Percentiles rank a stretch among this genome's conserved stretches.
Conservation (phyloP, 1,140 invertebrate species). For the Drosophila kohkoa region DNA sequence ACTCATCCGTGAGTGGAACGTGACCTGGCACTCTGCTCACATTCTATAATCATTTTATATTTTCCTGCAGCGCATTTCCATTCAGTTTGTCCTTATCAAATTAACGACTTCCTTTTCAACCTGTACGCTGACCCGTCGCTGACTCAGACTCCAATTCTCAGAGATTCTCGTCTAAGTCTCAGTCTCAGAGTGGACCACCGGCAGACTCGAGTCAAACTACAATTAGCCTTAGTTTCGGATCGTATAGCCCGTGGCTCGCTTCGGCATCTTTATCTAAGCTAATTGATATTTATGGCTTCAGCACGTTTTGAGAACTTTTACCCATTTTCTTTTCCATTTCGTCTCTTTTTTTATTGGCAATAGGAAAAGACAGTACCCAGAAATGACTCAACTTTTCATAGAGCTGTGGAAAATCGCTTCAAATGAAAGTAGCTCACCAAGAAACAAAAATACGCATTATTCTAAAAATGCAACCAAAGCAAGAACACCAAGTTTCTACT, state of each 20-base stretch:
- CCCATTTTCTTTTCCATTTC: background rate
- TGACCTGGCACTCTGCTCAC: slow-evolving; percentile 69
- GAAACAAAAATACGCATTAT: background rate
- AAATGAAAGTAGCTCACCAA: background rate
- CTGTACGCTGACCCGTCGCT: slow-evolving; percentile 14
- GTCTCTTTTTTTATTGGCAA: slow-evolving; percentile 23
- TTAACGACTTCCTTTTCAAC: slow-evolving; percentile 70
- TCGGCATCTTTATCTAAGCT: slow-evolving; percentile 61
- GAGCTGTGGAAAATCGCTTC: background rate
- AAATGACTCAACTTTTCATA: slow-evolving; percentile 13
- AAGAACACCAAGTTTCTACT: background rate
- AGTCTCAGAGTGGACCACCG: slow-evolving; percentile 50
- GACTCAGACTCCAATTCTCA: background rate
- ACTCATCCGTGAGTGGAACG: slow-evolving; percentile 48
- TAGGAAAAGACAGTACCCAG: background rate
- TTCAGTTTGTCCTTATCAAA: slow-evolving; percentile 65
- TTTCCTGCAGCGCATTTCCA: slow-evolving; percentile 44
- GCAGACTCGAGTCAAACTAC: slow-evolving; percentile 43
- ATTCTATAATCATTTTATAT: slow-evolving; percentile 48
- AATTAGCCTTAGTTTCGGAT: slow-evolving; percentile 63
- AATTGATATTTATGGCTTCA: slow-evolving; percentile 75
- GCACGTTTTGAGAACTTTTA: slow-evolving; percentile 56
- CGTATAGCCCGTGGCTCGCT: slow-evolving; percentile 39
- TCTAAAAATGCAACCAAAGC: background rate
- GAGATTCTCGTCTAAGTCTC: background rate